A percentile compares a stretch with the other conserved stretches of the same genome.
These are phyloP conservation scores for Rotaria sp. DNA, from an alignment of 2,888 invertebrate species.

Conservation along the genomic window DNA sequence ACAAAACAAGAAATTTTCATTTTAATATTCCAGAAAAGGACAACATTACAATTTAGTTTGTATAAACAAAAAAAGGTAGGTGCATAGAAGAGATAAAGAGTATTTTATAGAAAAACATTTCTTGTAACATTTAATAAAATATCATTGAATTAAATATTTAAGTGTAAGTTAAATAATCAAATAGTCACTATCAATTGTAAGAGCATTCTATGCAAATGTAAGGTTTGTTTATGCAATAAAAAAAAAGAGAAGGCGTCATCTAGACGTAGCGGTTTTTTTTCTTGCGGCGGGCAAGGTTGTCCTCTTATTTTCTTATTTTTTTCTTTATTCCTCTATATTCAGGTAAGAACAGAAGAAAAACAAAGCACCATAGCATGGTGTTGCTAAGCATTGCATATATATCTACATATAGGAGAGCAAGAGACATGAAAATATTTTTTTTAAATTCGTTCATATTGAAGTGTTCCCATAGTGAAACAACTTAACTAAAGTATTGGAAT, in stretches of 20 bases:
- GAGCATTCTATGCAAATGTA: too few relatives aligned
- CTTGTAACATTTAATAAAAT: too few relatives aligned
- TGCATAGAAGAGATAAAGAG: too few relatives aligned
- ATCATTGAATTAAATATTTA: too few relatives aligned
- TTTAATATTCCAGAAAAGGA: too few relatives aligned
- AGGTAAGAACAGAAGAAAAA: not conserved
- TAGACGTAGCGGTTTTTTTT: not conserved
- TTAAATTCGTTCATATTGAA: not conserved
- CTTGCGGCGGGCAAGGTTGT: not conserved
- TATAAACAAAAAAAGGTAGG: too few relatives aligned
- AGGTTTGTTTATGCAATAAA: not conserved
- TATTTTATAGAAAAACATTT: too few relatives aligned
- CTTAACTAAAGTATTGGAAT: not conserved
- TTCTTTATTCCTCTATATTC: not conserved
- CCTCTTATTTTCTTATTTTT: not conserved
- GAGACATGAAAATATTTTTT: not conserved
- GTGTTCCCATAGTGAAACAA: not conserved
- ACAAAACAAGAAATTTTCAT: too few relatives aligned
- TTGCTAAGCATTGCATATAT: not conserved
- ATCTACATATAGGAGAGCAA: not conserved
- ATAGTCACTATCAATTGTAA: not conserved
- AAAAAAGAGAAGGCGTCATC: not conserved
- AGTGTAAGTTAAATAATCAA: not conserved
- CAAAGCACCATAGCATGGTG: not conserved
- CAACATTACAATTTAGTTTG: too few relatives aligned